Conservation (phyloP, 2,888 invertebrate genomes). For the Drosophila greeni region DNA sequence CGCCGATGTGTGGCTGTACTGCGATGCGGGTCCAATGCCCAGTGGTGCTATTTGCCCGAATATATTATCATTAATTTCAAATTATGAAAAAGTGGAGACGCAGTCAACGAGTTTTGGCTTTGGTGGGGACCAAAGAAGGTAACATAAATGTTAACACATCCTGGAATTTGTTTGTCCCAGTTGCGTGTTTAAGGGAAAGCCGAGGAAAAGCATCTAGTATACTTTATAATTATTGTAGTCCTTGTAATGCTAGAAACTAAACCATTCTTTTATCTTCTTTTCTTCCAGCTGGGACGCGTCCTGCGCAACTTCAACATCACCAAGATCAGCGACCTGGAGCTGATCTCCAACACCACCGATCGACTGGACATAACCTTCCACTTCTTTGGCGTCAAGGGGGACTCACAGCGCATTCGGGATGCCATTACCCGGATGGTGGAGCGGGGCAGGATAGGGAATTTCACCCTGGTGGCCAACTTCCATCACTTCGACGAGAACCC, state of each 20-base stretch:
- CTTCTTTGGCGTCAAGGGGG: slow-evolving; percentile 79
- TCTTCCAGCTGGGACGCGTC: slow-evolving; percentile 82
- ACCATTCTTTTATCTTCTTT: background rate
- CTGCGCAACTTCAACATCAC: slow-evolving; percentile 84
- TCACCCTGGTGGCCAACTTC: slow-evolving; percentile 83
- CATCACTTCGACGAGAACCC: slow-evolving; percentile 86
- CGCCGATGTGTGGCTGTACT: slow-evolving; percentile 24
- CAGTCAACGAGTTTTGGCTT: slow-evolving; percentile 8
- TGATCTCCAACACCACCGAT: slow-evolving; percentile 82
- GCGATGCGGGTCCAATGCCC: slow-evolving; percentile 59
- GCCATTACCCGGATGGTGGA: slow-evolving; percentile 82
- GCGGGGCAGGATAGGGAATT: slow-evolving; percentile 82
- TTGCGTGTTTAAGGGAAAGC: slow-evolving; percentile 5
- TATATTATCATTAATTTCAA: slow-evolving; percentile 67
- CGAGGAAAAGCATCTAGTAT: background rate
- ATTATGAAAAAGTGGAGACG: slow-evolving; percentile 41
- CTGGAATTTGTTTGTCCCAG: slow-evolving; percentile 32
- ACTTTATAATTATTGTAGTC: background rate
- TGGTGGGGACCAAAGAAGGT: slow-evolving; percentile 3
- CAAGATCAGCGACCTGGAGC: slow-evolving; percentile 82
- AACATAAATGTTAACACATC: slow-evolving; percentile 19
- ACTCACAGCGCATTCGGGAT: slow-evolving; percentile 77
- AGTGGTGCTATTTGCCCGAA: slow-evolving; percentile 60
- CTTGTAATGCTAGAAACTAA: background rate
- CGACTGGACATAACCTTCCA: slow-evolving; percentile 81